Conservation (phyloP, 2,113 vertebrate species). For the Hipposideros armiger region DNA sequence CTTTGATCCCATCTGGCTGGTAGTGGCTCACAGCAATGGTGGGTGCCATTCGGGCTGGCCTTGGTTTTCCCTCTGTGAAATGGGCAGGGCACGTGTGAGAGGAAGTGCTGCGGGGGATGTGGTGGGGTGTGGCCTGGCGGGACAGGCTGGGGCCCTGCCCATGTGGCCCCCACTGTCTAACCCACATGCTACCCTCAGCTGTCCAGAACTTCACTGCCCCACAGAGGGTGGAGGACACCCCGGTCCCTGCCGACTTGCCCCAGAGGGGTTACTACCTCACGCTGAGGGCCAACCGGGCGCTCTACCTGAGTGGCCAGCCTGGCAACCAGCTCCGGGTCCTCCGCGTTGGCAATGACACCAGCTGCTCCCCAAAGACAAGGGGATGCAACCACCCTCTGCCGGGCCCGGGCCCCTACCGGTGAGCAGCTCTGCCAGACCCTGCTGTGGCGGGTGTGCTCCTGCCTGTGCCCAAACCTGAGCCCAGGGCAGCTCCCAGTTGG, state of each 20-base stretch:
- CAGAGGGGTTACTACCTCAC: constrained; percentile 76
- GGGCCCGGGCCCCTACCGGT: constrained; percentile 81
- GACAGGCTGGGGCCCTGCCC: neutral
- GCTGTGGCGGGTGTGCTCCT: neutral
- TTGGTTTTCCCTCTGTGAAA: neutral
- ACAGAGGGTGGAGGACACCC: accelerated
- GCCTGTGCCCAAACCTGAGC: neutral
- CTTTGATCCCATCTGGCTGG: constrained; percentile 81
- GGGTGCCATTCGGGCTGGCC: neutral
- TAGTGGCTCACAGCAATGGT: constrained; percentile 77
- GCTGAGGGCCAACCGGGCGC: constrained; percentile 7
- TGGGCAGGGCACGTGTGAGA: neutral
- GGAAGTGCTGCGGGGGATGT: neutral
- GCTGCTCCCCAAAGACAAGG: accelerated
- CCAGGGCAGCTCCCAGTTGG: neutral
- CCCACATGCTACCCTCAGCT: neutral
- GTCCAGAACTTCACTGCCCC: neutral
- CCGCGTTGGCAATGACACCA: constrained; percentile 81
- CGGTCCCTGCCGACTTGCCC: neutral
- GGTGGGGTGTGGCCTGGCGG: neutral
- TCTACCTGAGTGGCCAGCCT: neutral
- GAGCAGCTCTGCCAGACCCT: neutral
- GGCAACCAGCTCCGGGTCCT: constrained; percentile 65
- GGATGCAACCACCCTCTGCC: constrained; percentile 87
- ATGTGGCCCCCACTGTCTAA: neutral